Evolutionary conservation across 2,113 vertebrate species (phyloP), one percentile per base, ranked within the genome.

Genomic region (Lepus americanus): DNA sequence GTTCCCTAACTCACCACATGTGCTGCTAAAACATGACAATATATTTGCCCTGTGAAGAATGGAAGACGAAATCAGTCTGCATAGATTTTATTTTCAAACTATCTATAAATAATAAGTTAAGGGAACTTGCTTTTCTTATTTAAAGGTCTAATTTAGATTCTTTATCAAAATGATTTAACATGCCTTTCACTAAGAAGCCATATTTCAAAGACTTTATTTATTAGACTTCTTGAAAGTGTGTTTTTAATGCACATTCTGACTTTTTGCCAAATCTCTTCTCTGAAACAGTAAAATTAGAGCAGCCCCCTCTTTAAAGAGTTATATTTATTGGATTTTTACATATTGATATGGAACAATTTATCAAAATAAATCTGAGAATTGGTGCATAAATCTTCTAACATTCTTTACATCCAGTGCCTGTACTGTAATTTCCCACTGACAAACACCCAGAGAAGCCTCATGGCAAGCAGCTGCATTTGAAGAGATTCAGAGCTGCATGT

Each of bases 131-230:
- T 95, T 98, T 96, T 97, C 93, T 95, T 97, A 96, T 98, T 98
- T 98, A 98, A 98, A 97, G 97, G 89, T 96, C 98, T 98, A 98
- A 98, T 98, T 98, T 98, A 98, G 97, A 96, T 97, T 97, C 98
- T 98, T 98, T 98, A 98, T 98, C 98, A 98, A 98, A 95, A 98
- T 99, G 98, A 99, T 99, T 98, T 98, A 98, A 98, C 98, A 98
- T 91, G 96, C 97, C 98, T 98, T 98, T 98, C 96, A 96, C 96
- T 98, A 96, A 96, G 97, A 98, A 98, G 94, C 98, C 97, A 95
- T 98, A 98, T 98, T 98, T 98, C 98, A 99, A 98, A 96, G 95
- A 90, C 95, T 98, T 98, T 98, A 99, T 99, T 99, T 99, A 98
- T 98, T 98, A 97, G 97, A 97, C 97, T 98, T 98, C 96, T 98